These are phyloP conservation scores for Fulmarus glacialis DNA, from an alignment of 2,113 vertebrate genomes.

Conservation along the genomic window DNA sequence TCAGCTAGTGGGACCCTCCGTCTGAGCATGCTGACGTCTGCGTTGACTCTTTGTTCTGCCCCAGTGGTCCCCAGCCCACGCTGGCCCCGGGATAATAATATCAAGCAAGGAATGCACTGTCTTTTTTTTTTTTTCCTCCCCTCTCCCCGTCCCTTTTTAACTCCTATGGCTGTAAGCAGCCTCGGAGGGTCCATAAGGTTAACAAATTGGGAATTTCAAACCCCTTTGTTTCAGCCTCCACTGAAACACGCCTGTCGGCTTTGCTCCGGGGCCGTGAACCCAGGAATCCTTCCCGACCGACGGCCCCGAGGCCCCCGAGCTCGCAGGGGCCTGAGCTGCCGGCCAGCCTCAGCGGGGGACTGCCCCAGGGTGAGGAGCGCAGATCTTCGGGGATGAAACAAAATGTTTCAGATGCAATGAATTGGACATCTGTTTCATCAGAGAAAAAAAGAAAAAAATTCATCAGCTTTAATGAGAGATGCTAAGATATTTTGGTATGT, in stretches of 20 bases:
- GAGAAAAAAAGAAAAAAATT: not conserved
- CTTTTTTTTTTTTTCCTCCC: not conserved
- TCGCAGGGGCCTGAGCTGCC: not conserved
- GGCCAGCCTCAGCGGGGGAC: not conserved
- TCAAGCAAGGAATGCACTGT: not conserved
- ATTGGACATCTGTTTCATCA: slow-evolving; percentile 61
- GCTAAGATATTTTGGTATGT: slow-evolving; percentile 44
- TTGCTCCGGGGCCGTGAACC: slow-evolving; percentile 3
- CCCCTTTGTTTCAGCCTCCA: slow-evolving; percentile 43
- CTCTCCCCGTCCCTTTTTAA: slow-evolving; percentile 24
- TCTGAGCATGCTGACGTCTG: not conserved
- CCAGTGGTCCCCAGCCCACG: slow-evolving; percentile 18
- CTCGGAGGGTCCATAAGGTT: slow-evolving; percentile 33
- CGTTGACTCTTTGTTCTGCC: slow-evolving; percentile 25
- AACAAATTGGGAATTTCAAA: slow-evolving; percentile 64
- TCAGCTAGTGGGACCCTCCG: not conserved
- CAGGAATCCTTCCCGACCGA: not conserved
- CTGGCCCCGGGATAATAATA: slow-evolving; percentile 33
- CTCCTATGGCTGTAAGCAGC: slow-evolving; percentile 2
- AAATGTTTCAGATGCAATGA: slow-evolving; percentile 37
- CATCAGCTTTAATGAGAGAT: slow-evolving; percentile 53
- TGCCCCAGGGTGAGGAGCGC: slow-evolving; percentile 40
- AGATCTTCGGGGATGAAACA: slow-evolving; percentile 29
- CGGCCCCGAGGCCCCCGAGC: not conserved
- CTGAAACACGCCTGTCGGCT: slow-evolving; percentile 18